Conservation (phyloP, 2,888 invertebrate species). For the Melikaiella ostensackeni region DNA sequence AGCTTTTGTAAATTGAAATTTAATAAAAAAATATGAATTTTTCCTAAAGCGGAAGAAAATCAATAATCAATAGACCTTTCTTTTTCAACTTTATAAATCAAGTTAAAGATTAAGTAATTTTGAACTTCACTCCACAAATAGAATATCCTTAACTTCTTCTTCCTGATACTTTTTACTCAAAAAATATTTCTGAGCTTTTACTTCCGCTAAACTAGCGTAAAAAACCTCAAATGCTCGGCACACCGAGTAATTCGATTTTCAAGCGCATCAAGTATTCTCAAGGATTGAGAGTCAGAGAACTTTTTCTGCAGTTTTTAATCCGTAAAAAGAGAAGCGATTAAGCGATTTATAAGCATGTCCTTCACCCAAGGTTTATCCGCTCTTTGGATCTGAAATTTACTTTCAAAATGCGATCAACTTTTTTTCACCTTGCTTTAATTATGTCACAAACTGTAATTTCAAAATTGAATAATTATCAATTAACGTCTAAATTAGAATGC, state of each 20-base stretch:
- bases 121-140: too few species aligned
- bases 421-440: background rate
- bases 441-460: too few species aligned
- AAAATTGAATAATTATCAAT: too few species aligned
- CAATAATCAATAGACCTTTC: too few species aligned
- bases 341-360: constrained; percentile 67
- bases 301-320: constrained; percentile 67
- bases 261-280: constrained; percentile 64
- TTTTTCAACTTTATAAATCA: too few species aligned
- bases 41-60: too few species aligned
- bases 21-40: too few species aligned
- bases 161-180: too few species aligned
- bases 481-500: too few species aligned
- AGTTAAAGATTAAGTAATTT: too few species aligned
- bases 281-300: constrained; percentile 52
- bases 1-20: too few species aligned
- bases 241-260: constrained; percentile 55
- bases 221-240: constrained; percentile 48
- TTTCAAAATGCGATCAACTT: background rate
- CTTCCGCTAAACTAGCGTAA: constrained; percentile 17
- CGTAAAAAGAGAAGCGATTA: constrained; percentile 71
- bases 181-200: constrained; percentile 19
- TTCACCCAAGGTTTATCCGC: constrained; percentile 29
- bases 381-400: constrained; percentile 20
- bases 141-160: too few species aligned